Evolutionary conservation across 2,113 vertebrate genomes (phyloP).

Genomic region (Barbus barbus): DNA sequence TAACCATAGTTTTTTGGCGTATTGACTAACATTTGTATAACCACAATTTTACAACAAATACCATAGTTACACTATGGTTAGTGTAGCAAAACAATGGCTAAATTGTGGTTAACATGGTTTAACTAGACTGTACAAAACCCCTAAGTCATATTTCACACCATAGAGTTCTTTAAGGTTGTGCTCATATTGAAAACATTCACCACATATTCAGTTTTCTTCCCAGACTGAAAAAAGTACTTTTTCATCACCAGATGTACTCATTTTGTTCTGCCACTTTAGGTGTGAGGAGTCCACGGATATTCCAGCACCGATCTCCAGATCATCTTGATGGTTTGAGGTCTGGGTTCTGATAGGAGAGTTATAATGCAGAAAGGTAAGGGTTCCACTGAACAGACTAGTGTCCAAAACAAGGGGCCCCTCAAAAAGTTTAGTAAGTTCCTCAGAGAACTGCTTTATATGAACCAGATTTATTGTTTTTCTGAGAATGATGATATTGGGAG

Average conservation of each 20-base stretch:
- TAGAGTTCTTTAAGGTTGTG: not conserved
- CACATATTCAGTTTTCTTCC: not conserved
- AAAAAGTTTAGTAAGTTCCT: not conserved
- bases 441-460: not conserved
- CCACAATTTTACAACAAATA: no score
- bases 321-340: not conserved
- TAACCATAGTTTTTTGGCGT: no score
- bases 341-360: not conserved
- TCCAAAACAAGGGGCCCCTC: not conserved
- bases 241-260: not conserved
- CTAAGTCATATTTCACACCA: no score
- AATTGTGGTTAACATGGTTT: no score
- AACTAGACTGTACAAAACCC: no score
- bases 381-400: not conserved
- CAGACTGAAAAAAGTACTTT: not conserved
- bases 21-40: no score
- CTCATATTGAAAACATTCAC: not conserved
- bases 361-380: not conserved
- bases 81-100: no score
- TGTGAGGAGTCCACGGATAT: not conserved
- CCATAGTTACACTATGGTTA: no score
- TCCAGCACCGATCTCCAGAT: not conserved
- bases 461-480: not conserved
- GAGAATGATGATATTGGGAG: not conserved
- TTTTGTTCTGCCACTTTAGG: not conserved